A percentile compares a stretch with the other conserved stretches of the same genome.
These are phyloP conservation scores for Zosterops borbonicus DNA, from an alignment of 2,113 vertebrate species.

Conservation along the genomic window DNA sequence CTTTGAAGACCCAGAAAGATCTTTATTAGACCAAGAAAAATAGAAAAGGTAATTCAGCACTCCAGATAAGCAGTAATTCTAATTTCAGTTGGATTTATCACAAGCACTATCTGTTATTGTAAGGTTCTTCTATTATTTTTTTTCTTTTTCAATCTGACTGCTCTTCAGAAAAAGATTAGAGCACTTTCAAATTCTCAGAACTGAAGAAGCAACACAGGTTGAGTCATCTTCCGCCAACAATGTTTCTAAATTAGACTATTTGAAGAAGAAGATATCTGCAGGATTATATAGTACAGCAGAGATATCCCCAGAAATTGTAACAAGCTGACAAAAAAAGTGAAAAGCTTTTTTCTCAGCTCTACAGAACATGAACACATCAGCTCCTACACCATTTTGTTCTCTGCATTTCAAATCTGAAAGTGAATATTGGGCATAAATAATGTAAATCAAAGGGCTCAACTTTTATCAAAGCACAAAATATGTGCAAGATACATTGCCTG, in stretches of 20 bases:
- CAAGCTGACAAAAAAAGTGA: slow-evolving; percentile 56
- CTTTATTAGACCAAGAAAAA: neutral
- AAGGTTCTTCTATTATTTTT: neutral
- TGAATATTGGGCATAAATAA: slow-evolving; percentile 5
- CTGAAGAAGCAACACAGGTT: slow-evolving; percentile 47
- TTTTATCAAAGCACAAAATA: neutral
- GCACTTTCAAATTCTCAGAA: slow-evolving; percentile 36
- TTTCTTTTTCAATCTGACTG: slow-evolving; percentile 13
- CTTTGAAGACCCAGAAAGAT: neutral
- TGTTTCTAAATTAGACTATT: slow-evolving; percentile 62
- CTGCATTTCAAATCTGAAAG: slow-evolving; percentile 11
- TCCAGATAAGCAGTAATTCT: neutral
- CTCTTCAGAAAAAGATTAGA: slow-evolving; percentile 40
- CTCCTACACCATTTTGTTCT: slow-evolving; percentile 51
- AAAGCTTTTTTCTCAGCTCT: slow-evolving; percentile 41
- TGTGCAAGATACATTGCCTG: neutral
- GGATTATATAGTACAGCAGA: slow-evolving; percentile 49
- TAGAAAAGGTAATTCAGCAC: neutral
- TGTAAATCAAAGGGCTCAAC: neutral
- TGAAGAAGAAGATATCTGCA: slow-evolving; percentile 49
- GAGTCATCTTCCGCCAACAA: slow-evolving; percentile 62
- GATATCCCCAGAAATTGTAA: slow-evolving; percentile 50
- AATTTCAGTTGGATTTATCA: slow-evolving; percentile 20
- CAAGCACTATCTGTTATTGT: neutral
- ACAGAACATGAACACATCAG: slow-evolving; percentile 38